These are phyloP conservation scores for Campylomormyrus numenius DNA, from an alignment of 2,113 vertebrate species.

Conservation along the genomic window DNA sequence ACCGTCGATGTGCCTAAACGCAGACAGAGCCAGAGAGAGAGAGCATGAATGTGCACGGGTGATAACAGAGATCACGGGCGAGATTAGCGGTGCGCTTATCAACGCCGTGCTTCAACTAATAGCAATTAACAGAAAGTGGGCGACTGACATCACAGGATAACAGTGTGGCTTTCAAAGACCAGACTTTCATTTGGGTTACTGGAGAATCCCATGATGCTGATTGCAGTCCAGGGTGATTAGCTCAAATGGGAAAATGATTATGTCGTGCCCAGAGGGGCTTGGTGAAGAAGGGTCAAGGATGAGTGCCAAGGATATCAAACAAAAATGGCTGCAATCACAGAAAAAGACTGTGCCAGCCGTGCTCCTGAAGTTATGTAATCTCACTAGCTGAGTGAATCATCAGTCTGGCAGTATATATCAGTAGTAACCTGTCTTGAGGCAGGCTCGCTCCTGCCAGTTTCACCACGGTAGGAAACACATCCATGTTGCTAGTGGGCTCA, in stretches of 20 bases:
- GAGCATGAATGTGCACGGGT: background rate
- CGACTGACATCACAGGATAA: background rate
- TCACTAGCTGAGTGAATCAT: background rate
- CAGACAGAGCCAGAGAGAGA: background rate
- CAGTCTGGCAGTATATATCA: background rate
- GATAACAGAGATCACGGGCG: background rate
- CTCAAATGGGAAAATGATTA: background rate
- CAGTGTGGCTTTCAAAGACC: background rate
- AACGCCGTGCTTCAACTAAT: background rate
- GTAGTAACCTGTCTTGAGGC: slow-evolving; percentile 70
- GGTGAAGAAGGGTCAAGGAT: background rate
- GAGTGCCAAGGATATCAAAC: background rate
- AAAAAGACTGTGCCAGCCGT: background rate
- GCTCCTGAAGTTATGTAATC: background rate
- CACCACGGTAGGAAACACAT: slow-evolving; percentile 72
- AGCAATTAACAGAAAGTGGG: background rate
- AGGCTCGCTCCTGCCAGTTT: slow-evolving; percentile 54
- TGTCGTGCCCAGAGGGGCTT: background rate
- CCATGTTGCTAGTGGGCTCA: slow-evolving; percentile 85
- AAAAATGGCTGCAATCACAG: background rate
- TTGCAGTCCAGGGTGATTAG: background rate
- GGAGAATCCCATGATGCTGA: background rate
- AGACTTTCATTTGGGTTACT: background rate
- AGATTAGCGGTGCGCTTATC: slow-evolving; percentile 6
- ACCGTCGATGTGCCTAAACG: slow-evolving; percentile 68